Base-by-base conservation (phyloP, 2,797 vertebrate species). In the Pampus argenteus region DNA sequence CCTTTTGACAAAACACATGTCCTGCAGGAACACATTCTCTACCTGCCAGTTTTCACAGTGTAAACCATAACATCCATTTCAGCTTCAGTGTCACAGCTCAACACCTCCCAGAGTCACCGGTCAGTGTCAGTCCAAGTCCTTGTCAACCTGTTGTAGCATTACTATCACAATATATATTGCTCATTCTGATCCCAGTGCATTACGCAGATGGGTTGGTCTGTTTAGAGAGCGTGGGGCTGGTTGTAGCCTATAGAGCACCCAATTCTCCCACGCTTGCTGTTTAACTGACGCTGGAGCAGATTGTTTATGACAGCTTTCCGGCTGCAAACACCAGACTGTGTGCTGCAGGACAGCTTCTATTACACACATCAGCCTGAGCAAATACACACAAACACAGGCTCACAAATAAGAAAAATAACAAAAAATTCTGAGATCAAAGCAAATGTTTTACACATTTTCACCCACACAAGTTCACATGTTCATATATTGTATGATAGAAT, bases 221-320 rank as follows among this genome's bases (percentile, higher is more conserved):
- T 92, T 92, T 88, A 86, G 82, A 88, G 82, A 85, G 71, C 38
- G 54, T 65, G 69, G 62, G 73, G 87, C 63, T 85, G 82, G 71
- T 76, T 89, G 83, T 87, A 86, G 86, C 85, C 86, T 87, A 87
- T 71, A 79, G 86, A 89, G 85, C 83, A 73, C 77, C 77, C 74
- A 50, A 66, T 79, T 81, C 84, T 88, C 91, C 91, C 89, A 91
- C 90, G 89, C 91, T 89, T 59, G 79, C 79, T 82, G 83, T 86
- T 85, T 86, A 91, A 93, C 84, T 91, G 92, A 92, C 90, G 84
- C 81, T 66, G 81, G 73, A 91, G 90, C 90, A 93, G 91, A 93
- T 93, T 93, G 90, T 88, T 91, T 91, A 90, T 93, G 92, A 92
- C 92, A 93, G 88, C 86, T 89, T 83, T 78, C 84, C 84, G 77